Evolutionary conservation across 1,140 invertebrate species (phyloP), one percentile per base, ranked within the genome.

Genomic region (Muscidifurax raptorellus): DNA sequence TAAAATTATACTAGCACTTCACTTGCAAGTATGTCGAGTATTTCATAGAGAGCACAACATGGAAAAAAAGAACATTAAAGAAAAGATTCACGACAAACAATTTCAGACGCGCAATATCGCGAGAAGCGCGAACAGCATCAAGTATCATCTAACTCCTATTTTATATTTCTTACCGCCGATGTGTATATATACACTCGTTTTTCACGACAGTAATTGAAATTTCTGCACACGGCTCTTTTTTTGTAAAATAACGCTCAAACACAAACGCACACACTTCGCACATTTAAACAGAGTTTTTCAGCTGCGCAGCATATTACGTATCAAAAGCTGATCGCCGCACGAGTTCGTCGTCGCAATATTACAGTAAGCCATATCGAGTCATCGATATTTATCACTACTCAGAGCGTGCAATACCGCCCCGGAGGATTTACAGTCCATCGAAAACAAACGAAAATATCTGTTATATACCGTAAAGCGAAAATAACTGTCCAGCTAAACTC

Each of bases 71-170:
- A 47, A 40, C 22, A 40, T 30, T 72, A 32, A 75, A 75, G 44
- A 75, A 40, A 6, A 27, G 22, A 44, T 75, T 44, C 32, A n/a
- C 32, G 74, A 25, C 22, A 75, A 75, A 75, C 40, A 75, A 75
- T 75, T 47, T 75, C 74, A 75, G 74, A 75, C 40, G 44, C n/a
- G 74, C 74, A 75, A 75, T 75, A 15, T 75, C 74, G 32, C 40
- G 25, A 75, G 7, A 9, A 40, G n/a, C 74, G 36, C 15, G 30
- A 32, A 72, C 27, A 22, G 4, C 69, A 13, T 72, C 69, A 30
- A 72, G 30, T 72, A 13, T 72, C 69, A 72, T 36, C 7, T 72
- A 40, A 28, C 27, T 69, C 25, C 25, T 25, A 3, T 72, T 36
- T 30, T 36, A 36, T 72, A 72, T 30, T 40, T 72, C 30, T 72